phyloP scores from a whole-genome alignment of 2,888 invertebrate species.

The Magallana nippona region DNA sequence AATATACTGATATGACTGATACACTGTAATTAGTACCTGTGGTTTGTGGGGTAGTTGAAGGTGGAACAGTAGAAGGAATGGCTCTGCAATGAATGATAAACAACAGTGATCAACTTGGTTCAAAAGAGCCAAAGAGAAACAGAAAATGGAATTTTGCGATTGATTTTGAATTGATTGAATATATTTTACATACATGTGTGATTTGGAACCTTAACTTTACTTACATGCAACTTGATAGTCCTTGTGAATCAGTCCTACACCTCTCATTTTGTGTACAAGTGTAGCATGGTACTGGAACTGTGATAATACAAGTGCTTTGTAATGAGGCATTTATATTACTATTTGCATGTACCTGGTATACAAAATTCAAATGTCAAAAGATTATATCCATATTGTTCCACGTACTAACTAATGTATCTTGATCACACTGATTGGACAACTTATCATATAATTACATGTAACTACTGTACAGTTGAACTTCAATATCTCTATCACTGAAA shows the following conservation, averaged over 20 bases:
- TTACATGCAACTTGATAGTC: neutral
- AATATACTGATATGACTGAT: neutral
- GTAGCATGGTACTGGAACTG: conserved; percentile 12
- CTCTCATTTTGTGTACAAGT: neutral
- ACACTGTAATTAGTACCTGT: neutral
- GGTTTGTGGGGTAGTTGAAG: neutral
- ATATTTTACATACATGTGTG: neutral
- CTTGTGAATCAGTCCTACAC: neutral
- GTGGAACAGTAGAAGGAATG: neutral
- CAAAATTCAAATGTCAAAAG: neutral
- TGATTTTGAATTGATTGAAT: too few species aligned
- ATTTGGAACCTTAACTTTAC: neutral
- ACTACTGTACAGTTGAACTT: too few species aligned
- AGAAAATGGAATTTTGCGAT: neutral
- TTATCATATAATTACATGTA: too few species aligned
- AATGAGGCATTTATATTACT: too few species aligned
- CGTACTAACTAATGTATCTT: too few species aligned
- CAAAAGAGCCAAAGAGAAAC: neutral
- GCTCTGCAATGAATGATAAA: neutral
- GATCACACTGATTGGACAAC: too few species aligned
- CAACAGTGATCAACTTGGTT: neutral
- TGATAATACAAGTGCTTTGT: neutral
- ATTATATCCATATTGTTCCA: neutral
- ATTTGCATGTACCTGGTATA: neutral
- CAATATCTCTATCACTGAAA: too few species aligned